Evolutionary conservation across 2,113 vertebrate species (phyloP).

Genomic region (Nibea albiflora): DNA sequence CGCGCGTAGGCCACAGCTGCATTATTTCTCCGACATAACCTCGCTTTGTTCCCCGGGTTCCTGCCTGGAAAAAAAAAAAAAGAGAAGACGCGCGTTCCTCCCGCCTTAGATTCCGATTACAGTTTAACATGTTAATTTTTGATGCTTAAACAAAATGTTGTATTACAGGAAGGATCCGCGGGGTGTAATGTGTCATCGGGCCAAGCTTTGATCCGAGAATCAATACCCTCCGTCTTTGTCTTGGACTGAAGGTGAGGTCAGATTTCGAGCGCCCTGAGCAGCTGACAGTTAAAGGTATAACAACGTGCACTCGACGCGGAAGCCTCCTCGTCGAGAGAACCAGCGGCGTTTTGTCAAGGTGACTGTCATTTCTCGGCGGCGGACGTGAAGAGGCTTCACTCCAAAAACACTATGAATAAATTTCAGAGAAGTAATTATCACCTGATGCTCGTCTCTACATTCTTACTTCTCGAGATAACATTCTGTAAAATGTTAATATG

Average conservation of each 20-base stretch:
- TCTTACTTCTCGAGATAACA: slow-evolving; percentile 15
- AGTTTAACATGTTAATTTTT: slow-evolving; percentile 34
- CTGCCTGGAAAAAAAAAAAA: slow-evolving; percentile 40
- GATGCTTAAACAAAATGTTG: slow-evolving; percentile 42
- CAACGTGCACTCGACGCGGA: slow-evolving; percentile 53
- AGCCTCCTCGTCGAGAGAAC: slow-evolving; percentile 41
- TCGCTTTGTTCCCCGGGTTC: slow-evolving; percentile 57
- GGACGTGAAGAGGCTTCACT: slow-evolving; percentile 40
- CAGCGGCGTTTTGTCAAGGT: slow-evolving; percentile 40
- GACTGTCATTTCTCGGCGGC: slow-evolving; percentile 29
- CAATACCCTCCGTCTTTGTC: slow-evolving; percentile 81
- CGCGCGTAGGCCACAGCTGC: slow-evolving; percentile 63
- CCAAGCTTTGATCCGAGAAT: slow-evolving; percentile 58
- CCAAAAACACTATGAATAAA: slow-evolving; percentile 51
- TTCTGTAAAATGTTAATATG: slow-evolving; percentile 42
- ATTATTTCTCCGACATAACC: slow-evolving; percentile 41
- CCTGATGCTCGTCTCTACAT: slow-evolving; percentile 53
- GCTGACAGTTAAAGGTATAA: slow-evolving; percentile 52
- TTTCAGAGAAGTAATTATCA: slow-evolving; percentile 67
- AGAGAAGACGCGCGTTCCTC: not conserved
- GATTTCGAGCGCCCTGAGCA: slow-evolving; percentile 47
- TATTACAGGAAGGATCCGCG: slow-evolving; percentile 49
- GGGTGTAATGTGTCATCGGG: slow-evolving; percentile 51
- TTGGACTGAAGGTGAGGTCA: slow-evolving; percentile 61
- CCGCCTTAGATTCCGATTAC: slow-evolving; percentile 2